Evolutionary conservation across 2,113 vertebrate species (phyloP).

Genomic region (Notarius lentiginosus): DNA sequence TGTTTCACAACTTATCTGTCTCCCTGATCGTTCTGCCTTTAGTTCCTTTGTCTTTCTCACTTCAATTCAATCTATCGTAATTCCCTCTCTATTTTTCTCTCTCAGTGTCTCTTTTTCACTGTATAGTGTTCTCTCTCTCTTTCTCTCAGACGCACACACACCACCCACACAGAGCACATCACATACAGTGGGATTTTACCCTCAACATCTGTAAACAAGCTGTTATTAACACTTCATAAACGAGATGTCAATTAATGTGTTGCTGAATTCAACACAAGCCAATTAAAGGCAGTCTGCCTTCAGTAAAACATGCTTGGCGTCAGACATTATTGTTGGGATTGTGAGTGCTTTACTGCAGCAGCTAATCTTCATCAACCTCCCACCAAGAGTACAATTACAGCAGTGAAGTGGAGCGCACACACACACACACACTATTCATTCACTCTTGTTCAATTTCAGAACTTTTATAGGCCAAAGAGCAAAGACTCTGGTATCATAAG

Average conservation of each 20-base stretch:
- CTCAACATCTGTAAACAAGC: slow-evolving; percentile 46
- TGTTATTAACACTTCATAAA: slow-evolving; percentile 60
- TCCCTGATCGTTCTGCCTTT: not conserved
- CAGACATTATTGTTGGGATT: slow-evolving; percentile 19
- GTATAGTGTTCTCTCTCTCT: not conserved
- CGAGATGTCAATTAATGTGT: slow-evolving; percentile 64
- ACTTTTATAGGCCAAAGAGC: not conserved
- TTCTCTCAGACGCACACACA: not conserved
- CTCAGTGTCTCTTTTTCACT: slow-evolving; percentile 5
- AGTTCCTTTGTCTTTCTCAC: not conserved
- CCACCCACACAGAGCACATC: not conserved
- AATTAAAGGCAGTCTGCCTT: slow-evolving; percentile 49
- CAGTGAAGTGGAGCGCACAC: not conserved
- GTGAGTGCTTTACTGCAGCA: slow-evolving; percentile 27
- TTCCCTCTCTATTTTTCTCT: slow-evolving; percentile 4
- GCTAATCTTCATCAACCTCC: slow-evolving; percentile 34
- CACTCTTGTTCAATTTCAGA: slow-evolving; percentile 13
- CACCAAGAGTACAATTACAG: slow-evolving; percentile 27
- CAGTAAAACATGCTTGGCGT: slow-evolving; percentile 46
- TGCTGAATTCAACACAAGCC: slow-evolving; percentile 55
- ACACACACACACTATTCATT: not conserved
- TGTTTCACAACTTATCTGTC: not conserved
- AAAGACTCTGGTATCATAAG: slow-evolving; percentile 1
- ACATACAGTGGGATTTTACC: not conserved
- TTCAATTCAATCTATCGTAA: not conserved